Conservation (phyloP, 2,888 invertebrate genomes). For the Lottia scabra region DNA sequence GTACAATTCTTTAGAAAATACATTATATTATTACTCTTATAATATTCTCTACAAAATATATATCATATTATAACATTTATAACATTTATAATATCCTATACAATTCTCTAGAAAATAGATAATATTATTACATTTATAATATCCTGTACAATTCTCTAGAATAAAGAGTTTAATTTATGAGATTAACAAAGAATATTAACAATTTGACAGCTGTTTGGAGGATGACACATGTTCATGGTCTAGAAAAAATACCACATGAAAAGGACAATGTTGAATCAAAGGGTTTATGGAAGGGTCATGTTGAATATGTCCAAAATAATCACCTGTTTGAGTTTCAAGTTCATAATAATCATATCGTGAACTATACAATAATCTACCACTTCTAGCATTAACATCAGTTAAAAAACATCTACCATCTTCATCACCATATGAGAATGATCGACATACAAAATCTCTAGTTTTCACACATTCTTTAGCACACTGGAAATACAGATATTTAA, state of each 20-base stretch:
- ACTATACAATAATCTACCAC: constrained; percentile 64
- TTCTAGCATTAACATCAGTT: constrained; percentile 73
- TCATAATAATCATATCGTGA: constrained; percentile 68
- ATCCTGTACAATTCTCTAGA: constrained; percentile 42
- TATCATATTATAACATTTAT: too few species aligned
- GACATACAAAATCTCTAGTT: constrained; percentile 73
- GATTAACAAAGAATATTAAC: too few species aligned
- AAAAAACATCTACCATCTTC: constrained; percentile 73
- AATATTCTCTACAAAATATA: neutral
- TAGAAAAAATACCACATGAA: too few species aligned
- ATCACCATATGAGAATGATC: constrained; percentile 75
- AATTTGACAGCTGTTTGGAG: too few species aligned
- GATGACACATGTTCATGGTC: too few species aligned
- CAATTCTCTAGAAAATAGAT: constrained; percentile 38
- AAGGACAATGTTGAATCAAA: too few species aligned
- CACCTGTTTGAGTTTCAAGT: constrained; percentile 71
- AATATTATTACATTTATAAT: constrained; percentile 58
- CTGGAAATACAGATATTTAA: constrained; percentile 40
- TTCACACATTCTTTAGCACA: constrained; percentile 75
- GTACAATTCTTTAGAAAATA: constrained; percentile 34
- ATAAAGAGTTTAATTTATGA: too few species aligned
- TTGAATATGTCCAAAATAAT: too few species aligned
- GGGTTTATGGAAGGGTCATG: too few species aligned
- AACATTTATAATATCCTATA: constrained; percentile 74
- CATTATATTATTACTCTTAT: too few species aligned